phyloP scores from a whole-genome alignment of 2,113 vertebrate genomes.

The Phaetusa simplex region DNA sequence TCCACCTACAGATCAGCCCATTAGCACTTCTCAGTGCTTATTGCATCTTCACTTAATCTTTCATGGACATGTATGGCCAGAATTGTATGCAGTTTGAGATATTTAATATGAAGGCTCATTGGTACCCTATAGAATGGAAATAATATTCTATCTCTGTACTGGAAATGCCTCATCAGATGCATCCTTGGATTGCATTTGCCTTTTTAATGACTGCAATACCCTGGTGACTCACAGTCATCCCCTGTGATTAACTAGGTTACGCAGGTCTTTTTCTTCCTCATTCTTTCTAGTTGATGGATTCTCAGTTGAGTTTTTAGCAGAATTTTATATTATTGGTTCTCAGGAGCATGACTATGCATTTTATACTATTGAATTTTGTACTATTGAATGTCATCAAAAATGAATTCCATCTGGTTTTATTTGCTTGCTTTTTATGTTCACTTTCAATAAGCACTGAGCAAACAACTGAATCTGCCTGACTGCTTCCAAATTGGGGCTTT shows the following conservation, averaged over 20 bases:
- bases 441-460: constrained; percentile 1
- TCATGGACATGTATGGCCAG: background rate
- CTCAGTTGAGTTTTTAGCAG: background rate
- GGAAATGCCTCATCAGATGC: background rate
- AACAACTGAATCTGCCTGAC: background rate
- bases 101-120: background rate
- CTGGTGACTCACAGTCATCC: background rate
- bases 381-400: background rate
- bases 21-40: background rate
- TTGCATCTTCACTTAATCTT: background rate
- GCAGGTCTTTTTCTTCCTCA: background rate
- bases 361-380: background rate
- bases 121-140: background rate
- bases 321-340: background rate
- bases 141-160: background rate
- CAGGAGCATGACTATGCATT: background rate
- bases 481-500: background rate
- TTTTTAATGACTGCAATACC: background rate
- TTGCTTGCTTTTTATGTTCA: constrained; percentile 3
- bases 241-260: background rate
- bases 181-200: background rate
- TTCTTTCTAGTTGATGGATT: background rate
- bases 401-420: background rate
- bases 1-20: background rate
- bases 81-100: background rate